Conservation (phyloP, 2,113 vertebrate species). For the Ammospiza nelsoni region DNA sequence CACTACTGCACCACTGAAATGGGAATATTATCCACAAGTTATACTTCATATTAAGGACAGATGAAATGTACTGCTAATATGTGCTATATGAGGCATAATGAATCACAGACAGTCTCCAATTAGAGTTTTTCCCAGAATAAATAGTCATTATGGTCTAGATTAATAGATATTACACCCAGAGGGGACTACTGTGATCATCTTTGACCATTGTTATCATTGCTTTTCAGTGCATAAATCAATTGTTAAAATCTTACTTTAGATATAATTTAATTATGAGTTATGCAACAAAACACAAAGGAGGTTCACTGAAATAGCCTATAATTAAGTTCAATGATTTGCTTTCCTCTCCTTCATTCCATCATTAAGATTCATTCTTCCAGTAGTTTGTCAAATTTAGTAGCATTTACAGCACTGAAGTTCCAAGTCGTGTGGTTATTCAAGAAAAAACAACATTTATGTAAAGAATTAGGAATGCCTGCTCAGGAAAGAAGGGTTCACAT, state of each 20-base stretch:
- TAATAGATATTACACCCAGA: slow-evolving; percentile 27
- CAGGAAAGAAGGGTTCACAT: background rate
- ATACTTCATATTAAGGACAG: background rate
- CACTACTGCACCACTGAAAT: background rate
- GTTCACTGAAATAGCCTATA: background rate
- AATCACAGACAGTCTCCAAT: background rate
- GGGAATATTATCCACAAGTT: slow-evolving; percentile 21
- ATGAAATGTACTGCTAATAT: background rate
- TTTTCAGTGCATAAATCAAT: slow-evolving; percentile 54
- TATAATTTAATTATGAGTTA: slow-evolving; percentile 57
- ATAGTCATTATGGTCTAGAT: slow-evolving; percentile 16
- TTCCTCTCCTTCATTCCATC: slow-evolving; percentile 14
- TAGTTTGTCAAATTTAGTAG: background rate
- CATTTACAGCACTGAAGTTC: background rate
- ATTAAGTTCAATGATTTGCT: background rate
- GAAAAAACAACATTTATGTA: background rate
- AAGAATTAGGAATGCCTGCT: background rate
- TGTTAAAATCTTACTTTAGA: slow-evolving; percentile 29
- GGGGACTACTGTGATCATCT: background rate
- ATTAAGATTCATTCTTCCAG: background rate
- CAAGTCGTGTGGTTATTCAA: background rate
- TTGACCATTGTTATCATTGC: slow-evolving; percentile 18
- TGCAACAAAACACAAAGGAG: slow-evolving; percentile 13
- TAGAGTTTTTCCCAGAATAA: slow-evolving; percentile 14
- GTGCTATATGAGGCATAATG: slow-evolving; percentile 1